Evolutionary conservation across 2,888 invertebrate species (phyloP), one percentile per base, ranked within the genome.

Genomic region (Branchinecta sandiegonensis): DNA sequence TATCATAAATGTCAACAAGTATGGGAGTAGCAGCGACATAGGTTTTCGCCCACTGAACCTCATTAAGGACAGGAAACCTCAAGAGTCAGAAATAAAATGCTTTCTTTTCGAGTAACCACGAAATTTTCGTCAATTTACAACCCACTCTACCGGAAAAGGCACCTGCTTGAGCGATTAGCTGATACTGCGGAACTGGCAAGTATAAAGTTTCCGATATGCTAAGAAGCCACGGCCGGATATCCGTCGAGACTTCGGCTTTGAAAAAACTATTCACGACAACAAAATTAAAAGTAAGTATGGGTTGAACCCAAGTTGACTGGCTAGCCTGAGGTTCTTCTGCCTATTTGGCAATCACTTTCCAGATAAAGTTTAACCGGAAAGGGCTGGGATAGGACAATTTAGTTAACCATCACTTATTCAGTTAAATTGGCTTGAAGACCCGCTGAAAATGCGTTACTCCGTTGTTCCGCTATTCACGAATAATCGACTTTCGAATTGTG

Each of bases 61-160:
- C 56, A 56, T 56, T 56, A 56, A 56, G 17, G 8, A 56, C 56
- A 56, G 56, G 56, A 56, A 56, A 56, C 56, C 56, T 56, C 56
- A 56, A 56, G 17, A 17, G 17, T n/a, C 17, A 56, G 17, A 56
- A 17, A 56, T 14, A 14, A 56, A 56, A 56, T 8, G 17, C 56
- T 14, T 17, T 56, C 17, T n/a, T n/a, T 56, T 56, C 17, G 56
- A 17, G 56, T 56, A 56, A 56, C 56, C 56, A 56, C 56, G 56
- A 56, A 14, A 56, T 17, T 10, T 56, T 10, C 17, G 56, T 56
- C 56, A 56, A 56, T 56, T 56, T 56, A 56, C 56, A 14, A 56
- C 56, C 56, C 17, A 56, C 17, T 56, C 56, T 56, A 56, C 56
- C 56, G 56, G 56, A 56, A 56, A 56, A 56, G 37, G 17, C 56